phyloP scores from a whole-genome alignment of 2,113 vertebrate genomes.

The Erpornis zantholeuca region DNA sequence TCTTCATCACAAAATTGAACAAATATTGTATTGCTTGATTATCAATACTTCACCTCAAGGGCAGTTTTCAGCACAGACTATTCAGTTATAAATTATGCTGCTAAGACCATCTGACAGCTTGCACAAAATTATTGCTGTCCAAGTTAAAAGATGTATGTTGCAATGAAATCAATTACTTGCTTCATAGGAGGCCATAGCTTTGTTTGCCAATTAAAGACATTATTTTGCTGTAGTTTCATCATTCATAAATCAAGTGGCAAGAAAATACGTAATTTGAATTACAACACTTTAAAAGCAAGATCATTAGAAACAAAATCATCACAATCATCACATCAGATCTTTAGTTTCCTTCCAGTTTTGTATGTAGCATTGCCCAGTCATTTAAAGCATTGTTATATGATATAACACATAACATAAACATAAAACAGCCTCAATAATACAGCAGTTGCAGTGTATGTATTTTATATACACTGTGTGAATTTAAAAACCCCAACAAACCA shows the following conservation, averaged over 20 bases:
- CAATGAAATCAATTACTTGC: not conserved
- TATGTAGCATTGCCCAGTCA: not conserved
- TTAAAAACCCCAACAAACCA: not conserved
- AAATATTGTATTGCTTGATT: not conserved
- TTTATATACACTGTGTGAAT: not conserved
- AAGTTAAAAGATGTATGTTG: not conserved
- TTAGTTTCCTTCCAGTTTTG: not conserved
- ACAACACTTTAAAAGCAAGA: not conserved
- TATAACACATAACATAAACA: not conserved
- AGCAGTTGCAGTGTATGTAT: not conserved
- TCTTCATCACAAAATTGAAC: not conserved
- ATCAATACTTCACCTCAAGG: not conserved
- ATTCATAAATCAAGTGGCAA: not conserved
- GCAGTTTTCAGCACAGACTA: not conserved
- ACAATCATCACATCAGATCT: not conserved
- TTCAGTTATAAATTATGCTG: not conserved
- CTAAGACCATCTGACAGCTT: not conserved
- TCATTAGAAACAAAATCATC: not conserved
- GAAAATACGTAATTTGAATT: not conserved
- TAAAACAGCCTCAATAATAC: not conserved
- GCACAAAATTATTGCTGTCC: not conserved
- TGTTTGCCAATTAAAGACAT: not conserved
- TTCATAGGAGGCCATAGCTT: not conserved
- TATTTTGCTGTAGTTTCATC: not conserved
- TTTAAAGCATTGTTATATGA: not conserved